A percentile compares a stretch with the other conserved stretches of the same genome.
Conservation (phyloP, 2,113 vertebrate genomes). For the Orthochromis indermauri region DNA sequence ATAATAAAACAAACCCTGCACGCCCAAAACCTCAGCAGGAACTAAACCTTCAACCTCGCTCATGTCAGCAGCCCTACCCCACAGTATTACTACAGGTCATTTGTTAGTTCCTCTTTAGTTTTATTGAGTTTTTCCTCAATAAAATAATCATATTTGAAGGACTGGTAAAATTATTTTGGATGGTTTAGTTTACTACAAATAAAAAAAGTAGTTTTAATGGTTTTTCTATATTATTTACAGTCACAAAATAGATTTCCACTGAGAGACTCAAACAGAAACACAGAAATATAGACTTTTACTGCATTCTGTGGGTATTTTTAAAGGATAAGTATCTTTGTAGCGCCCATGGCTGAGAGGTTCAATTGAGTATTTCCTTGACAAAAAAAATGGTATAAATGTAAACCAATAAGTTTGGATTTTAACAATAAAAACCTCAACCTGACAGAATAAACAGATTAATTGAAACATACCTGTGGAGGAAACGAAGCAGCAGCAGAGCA, state of each 20-base stretch:
- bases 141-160: background rate
- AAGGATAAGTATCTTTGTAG: background rate
- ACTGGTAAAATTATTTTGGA: background rate
- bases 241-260: background rate
- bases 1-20: fast-evolving
- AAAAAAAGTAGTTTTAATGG: fast-evolving
- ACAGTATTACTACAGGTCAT: background rate
- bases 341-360: fast-evolving
- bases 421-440: background rate
- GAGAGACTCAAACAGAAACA: background rate
- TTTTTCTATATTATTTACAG: background rate
- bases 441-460: fast-evolving
- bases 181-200: background rate
- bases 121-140: background rate
- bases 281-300: background rate
- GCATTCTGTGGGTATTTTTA: background rate
- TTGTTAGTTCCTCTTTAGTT: background rate
- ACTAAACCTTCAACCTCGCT: background rate
- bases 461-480: constrained; percentile 25
- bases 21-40: fast-evolving
- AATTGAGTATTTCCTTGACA: background rate
- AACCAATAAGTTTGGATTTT: background rate
- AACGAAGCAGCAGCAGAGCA: background rate
- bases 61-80: fast-evolving
- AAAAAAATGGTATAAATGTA: background rate